Evolutionary conservation across 2,888 invertebrate genomes (phyloP).

Genomic region (Amphipoea oculea): DNA sequence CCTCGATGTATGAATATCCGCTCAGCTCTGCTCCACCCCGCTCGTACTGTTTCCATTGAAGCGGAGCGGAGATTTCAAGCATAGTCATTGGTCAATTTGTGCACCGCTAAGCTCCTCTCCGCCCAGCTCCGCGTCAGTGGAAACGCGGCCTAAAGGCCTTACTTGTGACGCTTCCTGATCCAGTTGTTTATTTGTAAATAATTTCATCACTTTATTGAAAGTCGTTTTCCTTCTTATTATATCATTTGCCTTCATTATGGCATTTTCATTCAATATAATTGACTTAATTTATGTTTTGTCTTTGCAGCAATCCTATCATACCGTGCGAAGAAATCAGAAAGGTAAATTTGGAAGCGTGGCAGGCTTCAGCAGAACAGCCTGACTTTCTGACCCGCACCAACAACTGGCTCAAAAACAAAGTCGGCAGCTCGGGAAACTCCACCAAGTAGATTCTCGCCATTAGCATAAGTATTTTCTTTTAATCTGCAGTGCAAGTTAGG

Average conservation of each 20-base stretch:
- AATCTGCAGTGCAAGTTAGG: constrained; percentile 52
- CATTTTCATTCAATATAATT: not conserved
- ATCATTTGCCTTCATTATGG: constrained; percentile 21
- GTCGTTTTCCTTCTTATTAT: constrained; percentile 42
- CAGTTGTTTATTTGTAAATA: constrained; percentile 16
- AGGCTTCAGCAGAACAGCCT: constrained; percentile 80
- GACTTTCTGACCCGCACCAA: constrained; percentile 86
- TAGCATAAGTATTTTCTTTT: constrained; percentile 38
- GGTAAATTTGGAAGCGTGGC: constrained; percentile 86
- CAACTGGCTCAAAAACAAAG: constrained; percentile 87
- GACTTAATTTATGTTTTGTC: constrained; percentile 26
- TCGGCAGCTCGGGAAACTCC: constrained; percentile 75
- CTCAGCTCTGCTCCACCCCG: no score
- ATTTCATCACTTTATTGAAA: constrained; percentile 34
- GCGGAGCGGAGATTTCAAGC: no score
- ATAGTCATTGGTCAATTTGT: no score
- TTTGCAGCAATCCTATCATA: constrained; percentile 89
- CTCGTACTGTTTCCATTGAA: no score
- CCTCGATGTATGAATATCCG: no score
- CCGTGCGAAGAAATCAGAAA: constrained; percentile 88
- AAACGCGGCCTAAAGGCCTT: no score
- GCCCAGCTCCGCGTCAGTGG: no score
- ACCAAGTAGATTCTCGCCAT: constrained; percentile 74
- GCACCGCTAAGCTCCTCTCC: no score
- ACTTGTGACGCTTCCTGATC: constrained; percentile 41